A percentile compares a stretch with the other conserved stretches of the same genome.
Conservation (phyloP, 2,113 vertebrate genomes). For the Carlito syrichta region DNA sequence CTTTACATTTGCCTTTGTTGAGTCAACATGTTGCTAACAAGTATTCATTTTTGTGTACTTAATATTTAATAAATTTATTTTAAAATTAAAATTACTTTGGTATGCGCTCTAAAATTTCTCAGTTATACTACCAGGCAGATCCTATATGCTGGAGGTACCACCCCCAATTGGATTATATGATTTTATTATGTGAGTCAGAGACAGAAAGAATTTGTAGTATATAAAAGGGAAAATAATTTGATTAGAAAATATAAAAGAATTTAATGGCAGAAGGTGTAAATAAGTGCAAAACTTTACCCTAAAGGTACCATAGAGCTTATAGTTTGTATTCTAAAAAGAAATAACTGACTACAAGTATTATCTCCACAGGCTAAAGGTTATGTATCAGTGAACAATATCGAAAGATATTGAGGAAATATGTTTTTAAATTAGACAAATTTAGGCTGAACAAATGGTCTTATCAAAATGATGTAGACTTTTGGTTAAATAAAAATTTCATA, state of each 20-base stretch:
- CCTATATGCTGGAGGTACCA: background rate
- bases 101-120: background rate
- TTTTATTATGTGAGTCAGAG: background rate
- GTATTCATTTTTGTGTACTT: background rate
- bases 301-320: background rate
- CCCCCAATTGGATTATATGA: background rate
- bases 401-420: background rate
- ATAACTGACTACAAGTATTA: background rate
- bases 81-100: background rate
- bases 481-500: background rate
- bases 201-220: background rate
- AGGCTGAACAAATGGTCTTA: background rate
- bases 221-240: background rate
- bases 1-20: background rate
- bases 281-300: background rate
- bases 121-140: background rate
- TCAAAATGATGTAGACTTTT: background rate
- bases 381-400: background rate
- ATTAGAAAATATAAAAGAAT: background rate
- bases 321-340: background rate
- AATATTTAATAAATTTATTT: background rate
- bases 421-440: background rate
- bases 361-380: background rate
- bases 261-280: background rate
- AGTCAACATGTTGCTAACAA: background rate